Percentiles rank a stretch among this genome's conserved stretches.
phyloP scores from a whole-genome alignment of 2,113 vertebrate genomes.

The Hystrix cristata region DNA sequence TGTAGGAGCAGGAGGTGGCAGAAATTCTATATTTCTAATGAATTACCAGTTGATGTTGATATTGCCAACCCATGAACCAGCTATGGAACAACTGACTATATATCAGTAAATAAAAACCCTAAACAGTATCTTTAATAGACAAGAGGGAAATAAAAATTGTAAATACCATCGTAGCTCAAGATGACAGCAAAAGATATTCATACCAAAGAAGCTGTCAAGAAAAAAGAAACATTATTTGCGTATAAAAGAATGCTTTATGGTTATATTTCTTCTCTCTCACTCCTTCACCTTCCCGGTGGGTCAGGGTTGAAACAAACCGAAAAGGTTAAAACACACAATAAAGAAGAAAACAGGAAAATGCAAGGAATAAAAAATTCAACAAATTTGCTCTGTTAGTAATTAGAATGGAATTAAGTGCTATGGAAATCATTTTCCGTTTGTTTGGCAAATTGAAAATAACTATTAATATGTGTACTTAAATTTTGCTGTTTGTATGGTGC shows the following conservation, averaged over 20 bases:
- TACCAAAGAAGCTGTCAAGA: not conserved
- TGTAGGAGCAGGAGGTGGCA: rapidly evolving
- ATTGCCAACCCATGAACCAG: not conserved
- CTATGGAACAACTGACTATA: too few relatives aligned
- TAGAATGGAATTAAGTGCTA: conserved; percentile 49
- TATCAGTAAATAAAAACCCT: not conserved
- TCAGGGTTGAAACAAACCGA: not conserved
- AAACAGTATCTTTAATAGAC: not conserved
- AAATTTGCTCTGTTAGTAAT: not conserved
- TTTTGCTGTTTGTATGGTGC: not conserved
- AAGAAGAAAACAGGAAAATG: not conserved
- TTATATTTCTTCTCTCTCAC: not conserved
- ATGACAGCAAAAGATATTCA: not conserved
- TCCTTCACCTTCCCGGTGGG: not conserved
- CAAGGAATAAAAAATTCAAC: not conserved
- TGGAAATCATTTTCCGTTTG: conserved; percentile 54
- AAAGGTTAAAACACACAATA: not conserved
- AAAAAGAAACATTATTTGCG: not conserved
- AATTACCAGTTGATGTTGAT: not conserved
- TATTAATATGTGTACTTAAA: not conserved
- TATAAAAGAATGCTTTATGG: not conserved
- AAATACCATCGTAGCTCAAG: not conserved
- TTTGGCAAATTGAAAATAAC: conserved; percentile 46
- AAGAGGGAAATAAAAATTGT: not conserved
- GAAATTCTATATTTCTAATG: not conserved